Conservation (phyloP, 2,113 vertebrate genomes). For the Acrocephalus kingi region DNA sequence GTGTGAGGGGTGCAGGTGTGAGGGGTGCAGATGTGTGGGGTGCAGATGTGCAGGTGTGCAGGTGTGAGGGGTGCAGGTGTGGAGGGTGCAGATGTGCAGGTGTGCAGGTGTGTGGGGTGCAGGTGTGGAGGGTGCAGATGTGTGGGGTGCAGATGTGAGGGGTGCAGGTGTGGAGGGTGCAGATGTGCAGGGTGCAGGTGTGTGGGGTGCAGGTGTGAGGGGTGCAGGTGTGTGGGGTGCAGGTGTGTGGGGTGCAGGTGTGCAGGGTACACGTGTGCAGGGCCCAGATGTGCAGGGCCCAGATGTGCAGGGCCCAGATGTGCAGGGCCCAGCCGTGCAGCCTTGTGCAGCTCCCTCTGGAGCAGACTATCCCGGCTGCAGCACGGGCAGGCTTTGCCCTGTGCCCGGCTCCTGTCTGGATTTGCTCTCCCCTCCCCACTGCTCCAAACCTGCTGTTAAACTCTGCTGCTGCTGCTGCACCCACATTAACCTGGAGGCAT, state of each 20-base stretch:
- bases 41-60: not conserved
- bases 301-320: not conserved
- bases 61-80: not conserved
- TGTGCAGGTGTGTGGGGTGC: not conserved
- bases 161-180: not conserved
- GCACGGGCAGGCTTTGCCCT: not conserved
- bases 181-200: not conserved
- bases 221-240: too few relatives aligned
- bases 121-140: not conserved
- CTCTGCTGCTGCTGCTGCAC: not conserved
- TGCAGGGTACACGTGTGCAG: too few relatives aligned
- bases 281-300: not conserved
- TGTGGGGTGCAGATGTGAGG: not conserved
- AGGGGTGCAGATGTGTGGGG: not conserved
- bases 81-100: not conserved
- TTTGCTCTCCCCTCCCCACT: not conserved
- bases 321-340: too few relatives aligned
- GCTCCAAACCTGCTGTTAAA: not conserved
- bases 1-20: too few relatives aligned
- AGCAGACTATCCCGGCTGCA: not conserved
- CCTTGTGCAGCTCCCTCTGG: not conserved
- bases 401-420: not conserved
- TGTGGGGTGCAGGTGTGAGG: not conserved
- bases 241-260: too few relatives aligned
- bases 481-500: not conserved